Percentiles rank a stretch among this genome's conserved stretches.
Conservation (phyloP, 2,888 invertebrate species). For the Camptogramma bilineatum region DNA sequence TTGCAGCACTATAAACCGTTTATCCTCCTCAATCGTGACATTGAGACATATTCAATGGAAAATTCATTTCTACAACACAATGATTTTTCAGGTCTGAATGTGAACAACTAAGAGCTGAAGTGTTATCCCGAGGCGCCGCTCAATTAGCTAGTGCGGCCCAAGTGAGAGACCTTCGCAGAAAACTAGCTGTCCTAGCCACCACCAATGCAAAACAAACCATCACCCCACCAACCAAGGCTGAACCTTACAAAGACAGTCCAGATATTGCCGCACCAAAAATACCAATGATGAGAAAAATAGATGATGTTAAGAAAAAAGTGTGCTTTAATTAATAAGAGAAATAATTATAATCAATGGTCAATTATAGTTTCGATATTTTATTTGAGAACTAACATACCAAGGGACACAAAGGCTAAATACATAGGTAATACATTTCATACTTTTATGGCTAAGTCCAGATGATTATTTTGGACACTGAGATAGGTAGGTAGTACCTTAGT, state of each 20-base stretch:
- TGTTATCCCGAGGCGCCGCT: constrained; percentile 69
- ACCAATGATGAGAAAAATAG: constrained; percentile 48
- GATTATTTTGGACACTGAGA: too few species aligned
- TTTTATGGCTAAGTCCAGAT: too few species aligned
- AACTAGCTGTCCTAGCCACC: constrained; percentile 58
- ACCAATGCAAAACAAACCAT: constrained; percentile 34
- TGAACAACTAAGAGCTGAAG: constrained; percentile 67
- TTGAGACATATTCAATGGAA: too few species aligned
- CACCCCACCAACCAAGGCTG: constrained; percentile 38
- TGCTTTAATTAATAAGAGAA: constrained; percentile 63
- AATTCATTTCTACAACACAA: too few species aligned
- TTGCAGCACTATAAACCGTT: too few species aligned
- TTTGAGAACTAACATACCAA: constrained; percentile 6
- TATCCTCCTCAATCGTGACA: too few species aligned
- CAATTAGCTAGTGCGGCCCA: constrained; percentile 71
- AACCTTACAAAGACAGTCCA: constrained; percentile 40
- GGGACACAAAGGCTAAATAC: too few species aligned
- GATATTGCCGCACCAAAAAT: constrained; percentile 50
- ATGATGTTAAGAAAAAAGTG: constrained; percentile 78
- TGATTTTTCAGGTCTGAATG: constrained; percentile 68
- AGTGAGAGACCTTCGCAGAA: constrained; percentile 69
- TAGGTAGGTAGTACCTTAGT: too few species aligned
- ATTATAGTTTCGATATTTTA: constrained; percentile 22
- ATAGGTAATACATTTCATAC: too few species aligned
- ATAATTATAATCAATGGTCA: constrained; percentile 5